A percentile compares a stretch with the other conserved stretches of the same genome.
Conservation (phyloP, 2,888 invertebrate genomes). For the Caenorhabditis drosophilae region DNA sequence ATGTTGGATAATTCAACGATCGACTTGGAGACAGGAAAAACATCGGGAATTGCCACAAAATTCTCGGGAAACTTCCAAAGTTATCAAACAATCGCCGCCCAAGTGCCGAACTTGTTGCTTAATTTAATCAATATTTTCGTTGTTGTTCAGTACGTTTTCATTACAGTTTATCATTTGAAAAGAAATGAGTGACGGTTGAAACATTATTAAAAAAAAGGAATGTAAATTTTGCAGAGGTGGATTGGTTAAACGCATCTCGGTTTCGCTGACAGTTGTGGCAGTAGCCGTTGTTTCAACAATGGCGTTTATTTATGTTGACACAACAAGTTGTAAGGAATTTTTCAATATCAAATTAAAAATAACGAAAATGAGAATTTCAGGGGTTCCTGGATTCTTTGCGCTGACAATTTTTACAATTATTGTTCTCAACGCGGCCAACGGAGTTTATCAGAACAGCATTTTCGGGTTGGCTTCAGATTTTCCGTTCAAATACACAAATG, state of each 20-base stretch:
- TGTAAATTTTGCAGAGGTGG: conserved; percentile 76
- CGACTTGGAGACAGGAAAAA: conserved; percentile 26
- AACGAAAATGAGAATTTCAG: conserved; percentile 64
- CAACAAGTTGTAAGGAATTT: conserved; percentile 70
- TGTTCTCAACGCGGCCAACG: conserved; percentile 79
- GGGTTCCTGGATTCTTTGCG: conserved; percentile 70
- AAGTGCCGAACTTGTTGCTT: conserved; percentile 91
- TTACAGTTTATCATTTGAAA: background rate
- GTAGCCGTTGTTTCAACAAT: conserved; percentile 71
- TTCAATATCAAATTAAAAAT: no score
- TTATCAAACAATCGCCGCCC: conserved; percentile 85
- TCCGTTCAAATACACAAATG: conserved; percentile 80
- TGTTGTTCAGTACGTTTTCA: conserved; percentile 69
- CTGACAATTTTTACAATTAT: conserved; percentile 71
- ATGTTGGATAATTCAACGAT: conserved; percentile 70
- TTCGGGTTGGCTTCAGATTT: conserved; percentile 94
- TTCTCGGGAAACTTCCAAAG: conserved; percentile 82
- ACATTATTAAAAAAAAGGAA: background rate
- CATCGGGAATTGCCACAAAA: conserved; percentile 48
- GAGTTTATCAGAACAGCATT: conserved; percentile 79
- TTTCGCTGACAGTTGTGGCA: conserved; percentile 60
- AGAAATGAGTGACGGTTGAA: background rate
- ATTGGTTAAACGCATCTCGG: conserved; percentile 83
- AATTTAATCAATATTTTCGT: conserved; percentile 73
- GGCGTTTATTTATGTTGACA: conserved; percentile 71